Conservation (phyloP, 2,888 invertebrate genomes). For the Euzophera pinguis region DNA sequence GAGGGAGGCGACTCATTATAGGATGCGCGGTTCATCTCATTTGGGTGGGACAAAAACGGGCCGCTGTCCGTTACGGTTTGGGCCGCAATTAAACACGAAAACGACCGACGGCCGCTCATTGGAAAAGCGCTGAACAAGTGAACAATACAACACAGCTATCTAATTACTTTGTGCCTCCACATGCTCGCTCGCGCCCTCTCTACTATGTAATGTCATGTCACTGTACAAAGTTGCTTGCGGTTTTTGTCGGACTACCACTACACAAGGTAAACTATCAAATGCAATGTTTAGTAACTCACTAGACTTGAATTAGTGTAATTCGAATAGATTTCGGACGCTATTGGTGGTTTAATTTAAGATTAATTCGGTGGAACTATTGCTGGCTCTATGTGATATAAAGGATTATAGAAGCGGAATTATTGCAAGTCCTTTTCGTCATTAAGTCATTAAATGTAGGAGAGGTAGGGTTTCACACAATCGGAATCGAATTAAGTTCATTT, state of each 20-base stretch:
- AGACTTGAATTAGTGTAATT: slow-evolving; percentile 36
- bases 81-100: slow-evolving; percentile 69
- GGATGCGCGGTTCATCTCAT: slow-evolving; percentile 62
- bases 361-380: slow-evolving; percentile 1
- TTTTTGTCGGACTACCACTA: slow-evolving; percentile 46
- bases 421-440: slow-evolving; percentile 49
- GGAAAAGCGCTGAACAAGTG: slow-evolving; percentile 70
- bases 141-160: slow-evolving; percentile 65
- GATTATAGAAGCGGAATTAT: slow-evolving; percentile 32
- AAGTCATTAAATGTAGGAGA: slow-evolving; percentile 62
- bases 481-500: slow-evolving; percentile 76
- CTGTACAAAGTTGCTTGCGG: slow-evolving; percentile 57
- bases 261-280: slow-evolving; percentile 41
- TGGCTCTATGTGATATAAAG: background rate
- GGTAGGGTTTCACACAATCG: slow-evolving; percentile 73
- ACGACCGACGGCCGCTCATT: slow-evolving; percentile 53
- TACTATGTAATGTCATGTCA: slow-evolving; percentile 50
- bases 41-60: slow-evolving; percentile 62
- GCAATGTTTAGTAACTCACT: slow-evolving; percentile 35
- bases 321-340: slow-evolving; percentile 15
- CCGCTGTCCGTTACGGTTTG: slow-evolving; percentile 65
- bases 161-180: slow-evolving; percentile 66
- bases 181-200: slow-evolving; percentile 38
- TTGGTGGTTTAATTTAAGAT: slow-evolving; percentile 12
- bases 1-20: slow-evolving; percentile 55